Percentiles rank a stretch among this genome's conserved stretches.
Evolutionary conservation across 2,888 invertebrate species (phyloP).

Genomic region (Dicyrtoma fusca): DNA sequence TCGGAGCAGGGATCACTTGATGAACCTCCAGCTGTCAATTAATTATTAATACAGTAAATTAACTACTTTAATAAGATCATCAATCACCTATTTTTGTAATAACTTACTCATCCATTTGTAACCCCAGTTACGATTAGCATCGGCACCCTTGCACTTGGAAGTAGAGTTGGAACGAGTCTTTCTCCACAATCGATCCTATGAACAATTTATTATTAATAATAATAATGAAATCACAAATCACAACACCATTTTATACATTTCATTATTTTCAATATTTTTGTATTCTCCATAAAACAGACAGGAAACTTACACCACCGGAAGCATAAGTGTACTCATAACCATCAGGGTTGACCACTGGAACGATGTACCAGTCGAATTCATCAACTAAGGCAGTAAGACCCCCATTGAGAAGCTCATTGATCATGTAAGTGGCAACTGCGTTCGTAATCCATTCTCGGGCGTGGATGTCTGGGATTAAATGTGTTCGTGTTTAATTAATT

Average conservation of each 20-base stretch:
- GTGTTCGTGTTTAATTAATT: conserved; percentile 4
- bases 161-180: conserved; percentile 48
- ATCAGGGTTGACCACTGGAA: conserved; percentile 74
- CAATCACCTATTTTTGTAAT: conserved; percentile 1
- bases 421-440: conserved; percentile 70
- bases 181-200: conserved; percentile 51
- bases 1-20: conserved; percentile 47
- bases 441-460: conserved; percentile 76
- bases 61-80: too few species aligned
- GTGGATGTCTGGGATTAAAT: conserved; percentile 59
- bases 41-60: background rate
- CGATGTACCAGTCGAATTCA: conserved; percentile 73
- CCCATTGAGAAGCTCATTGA: conserved; percentile 69
- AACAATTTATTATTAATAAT: too few species aligned
- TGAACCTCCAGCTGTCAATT: conserved; percentile 46
- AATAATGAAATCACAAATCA: too few species aligned
- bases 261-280: background rate
- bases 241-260: too few species aligned
- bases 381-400: conserved; percentile 66
- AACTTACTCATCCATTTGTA: conserved; percentile 38
- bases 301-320: conserved; percentile 60
- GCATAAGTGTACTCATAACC: conserved; percentile 72
- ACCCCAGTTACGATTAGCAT: conserved; percentile 54
- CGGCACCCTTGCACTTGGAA: conserved; percentile 49
- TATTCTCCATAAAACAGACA: too few species aligned